phyloP scores from a whole-genome alignment of 2,113 vertebrate genomes.

The Riparia riparia region DNA sequence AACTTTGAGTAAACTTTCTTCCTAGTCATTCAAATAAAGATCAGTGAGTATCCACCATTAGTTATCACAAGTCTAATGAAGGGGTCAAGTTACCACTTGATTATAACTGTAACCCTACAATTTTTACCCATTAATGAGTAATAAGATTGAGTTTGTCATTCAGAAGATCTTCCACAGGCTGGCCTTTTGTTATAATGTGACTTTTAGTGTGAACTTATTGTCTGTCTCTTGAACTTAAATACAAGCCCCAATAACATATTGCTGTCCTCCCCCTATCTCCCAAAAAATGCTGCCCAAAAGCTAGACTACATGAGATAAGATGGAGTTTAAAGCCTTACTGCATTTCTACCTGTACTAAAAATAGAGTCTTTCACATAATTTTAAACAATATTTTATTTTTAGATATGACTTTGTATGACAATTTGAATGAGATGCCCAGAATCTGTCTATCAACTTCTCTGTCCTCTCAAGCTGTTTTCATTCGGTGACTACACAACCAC shows the following conservation, averaged over 20 bases:
- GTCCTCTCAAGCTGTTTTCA: not conserved
- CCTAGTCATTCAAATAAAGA: not conserved
- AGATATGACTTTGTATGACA: not conserved
- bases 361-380: not conserved
- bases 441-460: not conserved
- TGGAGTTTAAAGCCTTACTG: not conserved
- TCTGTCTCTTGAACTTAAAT: not conserved
- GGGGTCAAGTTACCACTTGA: not conserved
- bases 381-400: not conserved
- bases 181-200: not conserved
- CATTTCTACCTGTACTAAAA: not conserved
- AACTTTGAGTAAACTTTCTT: not conserved
- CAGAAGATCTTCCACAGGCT: not conserved
- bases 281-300: not conserved
- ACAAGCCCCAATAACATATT: not conserved
- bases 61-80: not conserved
- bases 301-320: not conserved
- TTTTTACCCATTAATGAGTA: not conserved
- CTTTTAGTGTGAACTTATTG: not conserved
- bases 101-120: not conserved
- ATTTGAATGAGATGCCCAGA: not conserved
- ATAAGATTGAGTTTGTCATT: not conserved
- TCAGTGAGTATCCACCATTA: not conserved
- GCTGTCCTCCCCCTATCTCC: rapidly evolving
- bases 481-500: not conserved